Evolutionary conservation across 35 echinoderm and acorn worm species (phyloP).

Genomic region (Apostichopus californicus): DNA sequence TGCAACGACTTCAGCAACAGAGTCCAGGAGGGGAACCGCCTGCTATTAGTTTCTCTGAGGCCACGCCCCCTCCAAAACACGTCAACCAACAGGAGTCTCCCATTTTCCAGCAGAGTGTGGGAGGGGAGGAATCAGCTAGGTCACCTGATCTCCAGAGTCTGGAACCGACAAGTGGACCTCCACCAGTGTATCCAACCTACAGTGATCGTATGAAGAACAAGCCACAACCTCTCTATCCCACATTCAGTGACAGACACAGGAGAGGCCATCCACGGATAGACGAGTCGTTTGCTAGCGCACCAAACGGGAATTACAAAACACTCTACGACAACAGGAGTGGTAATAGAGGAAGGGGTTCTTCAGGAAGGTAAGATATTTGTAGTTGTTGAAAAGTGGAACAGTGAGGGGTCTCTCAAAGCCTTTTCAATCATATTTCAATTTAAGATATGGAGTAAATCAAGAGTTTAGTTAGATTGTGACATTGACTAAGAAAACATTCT

Average conservation of each 20-base stretch:
- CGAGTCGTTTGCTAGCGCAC: constrained; percentile 47
- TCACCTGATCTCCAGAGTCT: background rate
- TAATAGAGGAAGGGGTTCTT: constrained; percentile 68
- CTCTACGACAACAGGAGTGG: constrained; percentile 85
- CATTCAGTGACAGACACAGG: constrained; percentile 93
- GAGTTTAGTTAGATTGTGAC: too few species aligned
- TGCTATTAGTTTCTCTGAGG: constrained; percentile 37
- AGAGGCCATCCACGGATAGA: constrained; percentile 57
- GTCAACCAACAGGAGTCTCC: constrained; percentile 27
- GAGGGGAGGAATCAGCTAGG: constrained; percentile 27
- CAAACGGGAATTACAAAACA: constrained; percentile 77
- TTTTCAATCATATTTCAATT: too few species aligned
- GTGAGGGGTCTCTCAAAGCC: too few species aligned
- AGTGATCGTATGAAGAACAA: constrained; percentile 61
- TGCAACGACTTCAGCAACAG: constrained; percentile 1
- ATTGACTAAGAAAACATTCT: too few species aligned
- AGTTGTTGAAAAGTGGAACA: too few species aligned
- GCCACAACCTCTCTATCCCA: constrained; percentile 83
- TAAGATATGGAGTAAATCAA: too few species aligned
- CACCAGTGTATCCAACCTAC: constrained; percentile 58
- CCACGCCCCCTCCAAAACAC: constrained; percentile 50
- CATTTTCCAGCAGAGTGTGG: constrained; percentile 29
- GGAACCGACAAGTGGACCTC: constrained; percentile 33
- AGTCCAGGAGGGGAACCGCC: background rate
- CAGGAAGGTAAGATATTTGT: constrained; percentile 74